Percentiles rank a stretch among this genome's conserved stretches.
phyloP scores from a whole-genome alignment of 1,140 invertebrate genomes.

The Papilio polytes region DNA sequence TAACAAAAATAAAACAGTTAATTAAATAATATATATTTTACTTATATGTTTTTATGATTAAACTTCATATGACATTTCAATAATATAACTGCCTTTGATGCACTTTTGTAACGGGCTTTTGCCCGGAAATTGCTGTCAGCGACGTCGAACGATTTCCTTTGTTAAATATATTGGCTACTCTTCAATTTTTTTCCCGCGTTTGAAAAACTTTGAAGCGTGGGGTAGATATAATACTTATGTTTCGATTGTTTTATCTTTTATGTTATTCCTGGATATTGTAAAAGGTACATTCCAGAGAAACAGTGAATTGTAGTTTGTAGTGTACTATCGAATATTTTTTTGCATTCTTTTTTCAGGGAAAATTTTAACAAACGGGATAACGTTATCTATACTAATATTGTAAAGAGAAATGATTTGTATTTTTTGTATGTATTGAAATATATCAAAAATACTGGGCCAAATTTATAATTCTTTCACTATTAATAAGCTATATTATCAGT shows the following conservation, averaged over 20 bases:
- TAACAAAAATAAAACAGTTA: too few species aligned
- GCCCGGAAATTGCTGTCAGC: slow-evolving; percentile 17
- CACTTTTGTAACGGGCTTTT: slow-evolving; percentile 12
- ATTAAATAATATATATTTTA: not conserved
- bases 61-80: slow-evolving; percentile 15
- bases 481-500: too few species aligned
- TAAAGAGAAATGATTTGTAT: too few species aligned
- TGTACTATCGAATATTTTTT: too few species aligned
- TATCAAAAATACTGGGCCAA: too few species aligned
- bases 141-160: slow-evolving; percentile 20
- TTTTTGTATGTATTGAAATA: too few species aligned
- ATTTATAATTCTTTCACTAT: too few species aligned
- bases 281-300: not conserved
- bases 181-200: slow-evolving; percentile 4
- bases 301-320: too few species aligned
- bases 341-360: too few species aligned
- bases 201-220: not conserved
- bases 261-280: not conserved
- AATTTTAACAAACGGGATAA: too few species aligned
- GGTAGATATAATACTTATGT: not conserved
- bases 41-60: not conserved
- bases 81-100: slow-evolving; percentile 1
- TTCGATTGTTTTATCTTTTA: not conserved
- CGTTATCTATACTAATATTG: too few species aligned
- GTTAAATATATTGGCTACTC: slow-evolving; percentile 23